A percentile compares a stretch with the other conserved stretches of the same genome.
Conservation (phyloP, 2,797 vertebrate genomes). For the Paedocypris micromegethes region DNA sequence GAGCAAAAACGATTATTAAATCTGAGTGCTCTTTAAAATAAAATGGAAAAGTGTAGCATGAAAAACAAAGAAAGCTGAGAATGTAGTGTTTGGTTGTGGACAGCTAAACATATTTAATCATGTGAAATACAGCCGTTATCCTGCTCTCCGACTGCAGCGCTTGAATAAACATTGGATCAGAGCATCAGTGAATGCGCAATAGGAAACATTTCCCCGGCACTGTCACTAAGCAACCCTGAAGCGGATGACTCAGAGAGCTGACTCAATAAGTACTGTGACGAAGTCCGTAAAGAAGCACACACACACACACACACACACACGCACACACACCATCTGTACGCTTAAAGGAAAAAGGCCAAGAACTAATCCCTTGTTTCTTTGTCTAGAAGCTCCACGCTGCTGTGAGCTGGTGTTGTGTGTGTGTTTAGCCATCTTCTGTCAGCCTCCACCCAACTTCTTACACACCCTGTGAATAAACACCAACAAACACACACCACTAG, state of each 20-base stretch:
- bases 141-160: constrained; percentile 58
- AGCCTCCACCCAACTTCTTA: constrained; percentile 68
- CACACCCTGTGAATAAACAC: constrained; percentile 45
- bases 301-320: constrained; percentile 32
- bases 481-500: constrained; percentile 13
- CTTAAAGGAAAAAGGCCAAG: constrained; percentile 68
- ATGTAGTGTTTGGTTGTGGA: constrained; percentile 22
- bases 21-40: constrained; percentile 12
- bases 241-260: constrained; percentile 72
- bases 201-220: constrained; percentile 69
- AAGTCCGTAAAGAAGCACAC: constrained; percentile 47
- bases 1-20: no score
- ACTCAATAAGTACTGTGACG: constrained; percentile 70
- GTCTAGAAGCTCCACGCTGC: constrained; percentile 73
- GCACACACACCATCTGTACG: constrained; percentile 61
- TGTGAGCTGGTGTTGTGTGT: constrained; percentile 64
- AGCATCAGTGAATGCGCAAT: constrained; percentile 69
- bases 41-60: constrained; percentile 28
- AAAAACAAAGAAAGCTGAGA: constrained; percentile 57
- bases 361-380: constrained; percentile 71
- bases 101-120: constrained; percentile 52
- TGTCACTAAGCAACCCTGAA: constrained; percentile 71
- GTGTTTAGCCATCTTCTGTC: constrained; percentile 63
- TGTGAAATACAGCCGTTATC: constrained; percentile 52
- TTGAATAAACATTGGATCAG: constrained; percentile 73